Conservation (phyloP, 2,113 vertebrate species). For the Heloderma charlesbogerti region DNA sequence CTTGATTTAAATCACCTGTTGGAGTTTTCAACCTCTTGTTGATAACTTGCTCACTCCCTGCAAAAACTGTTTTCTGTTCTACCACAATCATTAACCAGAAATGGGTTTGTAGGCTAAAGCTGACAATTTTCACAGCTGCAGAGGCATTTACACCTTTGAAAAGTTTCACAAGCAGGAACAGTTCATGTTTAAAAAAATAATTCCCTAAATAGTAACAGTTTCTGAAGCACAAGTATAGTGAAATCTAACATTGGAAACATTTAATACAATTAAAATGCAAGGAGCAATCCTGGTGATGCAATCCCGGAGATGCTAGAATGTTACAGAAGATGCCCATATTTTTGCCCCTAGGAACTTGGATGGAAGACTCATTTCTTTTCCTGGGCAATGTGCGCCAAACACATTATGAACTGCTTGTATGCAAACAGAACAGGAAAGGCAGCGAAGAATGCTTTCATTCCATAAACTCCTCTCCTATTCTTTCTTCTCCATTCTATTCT, state of each 20-base stretch:
- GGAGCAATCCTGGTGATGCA: neutral
- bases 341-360: neutral
- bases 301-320: neutral
- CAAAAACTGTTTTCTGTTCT: neutral
- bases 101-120: conserved; percentile 24
- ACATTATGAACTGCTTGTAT: neutral
- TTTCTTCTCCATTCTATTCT: neutral
- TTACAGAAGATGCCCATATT: neutral
- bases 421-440: neutral
- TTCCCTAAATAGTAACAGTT: neutral
- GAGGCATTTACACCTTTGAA: conserved; percentile 1
- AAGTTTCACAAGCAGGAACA: neutral
- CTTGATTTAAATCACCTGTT: neutral
- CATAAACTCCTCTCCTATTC: neutral
- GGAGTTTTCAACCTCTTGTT: neutral
- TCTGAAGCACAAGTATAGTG: neutral
- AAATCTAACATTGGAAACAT: neutral
- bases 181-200: neutral
- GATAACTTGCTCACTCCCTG: neutral
- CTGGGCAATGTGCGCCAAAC: neutral
- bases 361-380: neutral
- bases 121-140: conserved; percentile 19
- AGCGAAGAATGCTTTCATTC: neutral
- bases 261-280: neutral
- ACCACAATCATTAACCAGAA: conserved; percentile 20